These are phyloP conservation scores for Rutpela maculata DNA, from an alignment of 2,888 invertebrate species.

Conservation along the genomic window DNA sequence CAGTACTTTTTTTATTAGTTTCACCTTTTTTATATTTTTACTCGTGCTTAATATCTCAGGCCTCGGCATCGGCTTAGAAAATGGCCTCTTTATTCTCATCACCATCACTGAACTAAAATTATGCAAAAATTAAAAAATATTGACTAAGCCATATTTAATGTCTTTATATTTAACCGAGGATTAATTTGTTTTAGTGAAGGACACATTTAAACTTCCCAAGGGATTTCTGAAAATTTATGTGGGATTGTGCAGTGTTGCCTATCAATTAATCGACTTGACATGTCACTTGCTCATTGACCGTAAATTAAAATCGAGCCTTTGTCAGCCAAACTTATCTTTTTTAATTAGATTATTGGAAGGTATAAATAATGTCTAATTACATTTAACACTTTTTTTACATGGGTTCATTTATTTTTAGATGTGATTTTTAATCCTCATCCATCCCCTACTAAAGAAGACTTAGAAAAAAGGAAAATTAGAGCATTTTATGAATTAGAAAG, in stretches of 20 bases:
- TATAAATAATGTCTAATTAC: slow-evolving; percentile 64
- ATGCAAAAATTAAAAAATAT: too few relatives aligned
- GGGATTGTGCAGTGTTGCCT: slow-evolving; percentile 73
- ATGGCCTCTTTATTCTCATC: too few relatives aligned
- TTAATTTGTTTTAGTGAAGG: slow-evolving; percentile 74
- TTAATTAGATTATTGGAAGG: slow-evolving; percentile 79
- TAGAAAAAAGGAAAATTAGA: slow-evolving; percentile 67
- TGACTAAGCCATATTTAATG: too few relatives aligned
- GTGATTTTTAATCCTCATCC: slow-evolving; percentile 69
- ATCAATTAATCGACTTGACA: slow-evolving; percentile 74
- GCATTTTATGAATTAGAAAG: slow-evolving; percentile 73
- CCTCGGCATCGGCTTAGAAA: too few relatives aligned
- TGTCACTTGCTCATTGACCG: slow-evolving; percentile 72
- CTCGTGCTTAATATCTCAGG: too few relatives aligned
- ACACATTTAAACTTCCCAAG: slow-evolving; percentile 75
- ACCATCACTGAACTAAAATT: too few relatives aligned
- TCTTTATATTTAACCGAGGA: too few relatives aligned
- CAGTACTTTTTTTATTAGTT: too few relatives aligned
- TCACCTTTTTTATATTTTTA: too few relatives aligned
- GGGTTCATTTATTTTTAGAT: slow-evolving; percentile 62
- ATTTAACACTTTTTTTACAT: slow-evolving; percentile 2
- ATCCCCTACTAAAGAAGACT: slow-evolving; percentile 68
- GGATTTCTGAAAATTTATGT: slow-evolving; percentile 74
- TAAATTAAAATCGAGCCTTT: slow-evolving; percentile 72
- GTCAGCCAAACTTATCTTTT: slow-evolving; percentile 77